Conservation (phyloP, 92 coral and sea anemone species). For the Galaxea fascicularis region DNA sequence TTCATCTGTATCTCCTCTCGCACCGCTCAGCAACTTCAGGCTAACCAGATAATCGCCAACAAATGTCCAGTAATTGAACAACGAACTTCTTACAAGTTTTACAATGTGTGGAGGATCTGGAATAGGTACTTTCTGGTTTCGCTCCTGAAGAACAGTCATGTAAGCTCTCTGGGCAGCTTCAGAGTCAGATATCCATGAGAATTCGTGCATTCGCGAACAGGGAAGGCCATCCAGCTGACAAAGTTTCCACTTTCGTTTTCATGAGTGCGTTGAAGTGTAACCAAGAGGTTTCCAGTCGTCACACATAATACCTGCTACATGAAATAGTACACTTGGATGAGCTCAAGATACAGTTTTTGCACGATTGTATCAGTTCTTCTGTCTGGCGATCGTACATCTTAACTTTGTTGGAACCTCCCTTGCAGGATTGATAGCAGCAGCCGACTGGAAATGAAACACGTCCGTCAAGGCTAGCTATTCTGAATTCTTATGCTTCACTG, state of each 20-base stretch:
- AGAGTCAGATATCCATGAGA: constrained; percentile 60
- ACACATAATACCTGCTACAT: constrained; percentile 39
- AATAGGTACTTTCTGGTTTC: constrained; percentile 13
- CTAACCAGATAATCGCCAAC: constrained; percentile 38
- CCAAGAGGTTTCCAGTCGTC: constrained; percentile 38
- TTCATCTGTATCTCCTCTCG: constrained; percentile 51
- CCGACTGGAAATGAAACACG: constrained; percentile 65
- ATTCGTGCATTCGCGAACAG: constrained; percentile 55
- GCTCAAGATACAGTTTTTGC: constrained; percentile 43
- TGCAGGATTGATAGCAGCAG: constrained; percentile 56
- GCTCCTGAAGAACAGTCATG: constrained; percentile 27
- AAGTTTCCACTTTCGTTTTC: constrained; percentile 36
- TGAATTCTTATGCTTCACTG: constrained; percentile 59
- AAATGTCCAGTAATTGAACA: constrained; percentile 56
- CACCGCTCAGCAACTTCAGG: constrained; percentile 46
- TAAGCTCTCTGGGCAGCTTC: constrained; percentile 63
- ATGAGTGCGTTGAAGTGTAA: constrained; percentile 16
- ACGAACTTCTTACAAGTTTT: constrained; percentile 56
- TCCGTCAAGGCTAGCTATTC: constrained; percentile 52
- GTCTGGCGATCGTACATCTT: constrained; percentile 46
- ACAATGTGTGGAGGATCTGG: constrained; percentile 57
- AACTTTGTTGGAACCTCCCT: constrained; percentile 55
- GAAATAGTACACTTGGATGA: constrained; percentile 31
- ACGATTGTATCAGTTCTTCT: constrained; percentile 38
- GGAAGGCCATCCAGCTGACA: constrained; percentile 44